These are phyloP conservation scores for Microctenopoma lineatum DNA, from an alignment of 2,797 vertebrate species.

Conservation along the genomic window DNA sequence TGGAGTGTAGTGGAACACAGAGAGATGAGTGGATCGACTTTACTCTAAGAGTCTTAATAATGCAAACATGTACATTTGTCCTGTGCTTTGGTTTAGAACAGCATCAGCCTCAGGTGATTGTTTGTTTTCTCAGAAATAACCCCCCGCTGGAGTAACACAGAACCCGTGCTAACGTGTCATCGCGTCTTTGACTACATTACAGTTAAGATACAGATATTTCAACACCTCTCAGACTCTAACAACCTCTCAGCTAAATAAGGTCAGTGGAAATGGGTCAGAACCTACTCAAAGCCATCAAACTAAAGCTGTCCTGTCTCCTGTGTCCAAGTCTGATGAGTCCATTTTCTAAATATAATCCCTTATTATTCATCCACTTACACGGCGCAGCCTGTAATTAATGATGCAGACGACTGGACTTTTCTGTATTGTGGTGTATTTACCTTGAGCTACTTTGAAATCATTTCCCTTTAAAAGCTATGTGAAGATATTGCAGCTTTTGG, in stretches of 20 bases:
- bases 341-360: constrained; percentile 40
- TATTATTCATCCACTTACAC: constrained; percentile 37
- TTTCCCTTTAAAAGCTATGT: neutral
- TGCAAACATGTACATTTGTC: too few species aligned
- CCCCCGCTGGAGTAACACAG: neutral
- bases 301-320: constrained; percentile 34
- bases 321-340: constrained; percentile 22
- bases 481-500: neutral
- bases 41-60: too few species aligned
- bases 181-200: constrained; percentile 18
- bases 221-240: constrained; percentile 23
- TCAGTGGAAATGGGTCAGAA: constrained; percentile 62
- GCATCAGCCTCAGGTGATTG: too few species aligned
- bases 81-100: too few species aligned
- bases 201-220: constrained; percentile 18
- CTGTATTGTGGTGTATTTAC: neutral
- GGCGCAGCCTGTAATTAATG: neutral
- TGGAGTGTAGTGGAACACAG: too few species aligned
- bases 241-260: constrained; percentile 52
- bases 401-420: neutral
- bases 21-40: too few species aligned
- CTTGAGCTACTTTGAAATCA: neutral
- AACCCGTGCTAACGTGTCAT: constrained; percentile 45
- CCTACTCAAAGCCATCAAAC: constrained; percentile 38
- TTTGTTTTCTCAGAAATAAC: too few species aligned